phyloP scores from a whole-genome alignment of 2,797 vertebrate species.

The Xiphorhynchus erythropygius region DNA sequence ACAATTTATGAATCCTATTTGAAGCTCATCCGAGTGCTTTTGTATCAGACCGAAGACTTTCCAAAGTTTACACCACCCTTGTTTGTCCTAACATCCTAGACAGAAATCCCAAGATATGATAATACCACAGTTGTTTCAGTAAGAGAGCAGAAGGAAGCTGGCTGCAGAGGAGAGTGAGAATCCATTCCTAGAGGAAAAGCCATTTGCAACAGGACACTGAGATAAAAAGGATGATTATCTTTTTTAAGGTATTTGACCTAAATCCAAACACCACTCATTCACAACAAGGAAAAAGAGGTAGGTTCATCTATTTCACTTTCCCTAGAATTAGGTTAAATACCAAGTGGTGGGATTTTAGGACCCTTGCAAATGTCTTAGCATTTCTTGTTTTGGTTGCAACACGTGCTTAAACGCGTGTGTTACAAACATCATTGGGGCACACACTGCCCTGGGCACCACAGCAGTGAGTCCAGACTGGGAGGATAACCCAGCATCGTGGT shows the following conservation, averaged over 20 bases:
- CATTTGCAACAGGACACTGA: background rate
- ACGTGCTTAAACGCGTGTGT: background rate
- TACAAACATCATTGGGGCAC: background rate
- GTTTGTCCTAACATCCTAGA: background rate
- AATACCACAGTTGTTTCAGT: background rate
- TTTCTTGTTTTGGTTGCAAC: background rate
- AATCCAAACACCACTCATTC: background rate
- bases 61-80: background rate
- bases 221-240: background rate
- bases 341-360: background rate
- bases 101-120: background rate
- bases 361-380: background rate
- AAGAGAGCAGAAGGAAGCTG: background rate
- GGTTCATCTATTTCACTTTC: background rate
- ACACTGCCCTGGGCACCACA: accelerated
- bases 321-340: background rate
- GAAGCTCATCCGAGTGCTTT: background rate
- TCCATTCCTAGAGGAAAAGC: background rate
- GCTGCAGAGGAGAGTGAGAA: background rate
- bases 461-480: background rate
- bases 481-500: background rate
- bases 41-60: background rate
- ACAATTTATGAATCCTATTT: background rate
- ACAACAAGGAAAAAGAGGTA: background rate
- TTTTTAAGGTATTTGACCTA: background rate